phyloP scores from a whole-genome alignment of 2,888 invertebrate genomes.

The Rosalia funebris region DNA sequence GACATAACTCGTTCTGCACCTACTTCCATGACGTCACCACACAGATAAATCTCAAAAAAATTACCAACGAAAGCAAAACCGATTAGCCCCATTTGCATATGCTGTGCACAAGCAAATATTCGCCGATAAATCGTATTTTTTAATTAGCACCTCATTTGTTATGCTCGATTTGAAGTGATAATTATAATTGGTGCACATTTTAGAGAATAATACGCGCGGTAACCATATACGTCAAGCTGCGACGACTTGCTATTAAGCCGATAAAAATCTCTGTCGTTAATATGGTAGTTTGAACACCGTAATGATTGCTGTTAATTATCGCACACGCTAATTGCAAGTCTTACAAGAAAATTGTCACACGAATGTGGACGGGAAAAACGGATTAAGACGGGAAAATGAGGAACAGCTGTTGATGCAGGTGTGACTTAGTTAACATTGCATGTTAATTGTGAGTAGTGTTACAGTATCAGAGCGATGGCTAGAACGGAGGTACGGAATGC shows the following conservation, averaged over 20 bases:
- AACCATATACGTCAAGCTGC: constrained; percentile 21
- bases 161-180: constrained; percentile 35
- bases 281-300: neutral
- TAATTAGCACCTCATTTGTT: constrained; percentile 41
- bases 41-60: too few relatives aligned
- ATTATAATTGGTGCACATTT: constrained; percentile 39
- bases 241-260: constrained; percentile 7
- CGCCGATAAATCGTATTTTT: constrained; percentile 36
- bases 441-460: too few relatives aligned
- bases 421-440: too few relatives aligned
- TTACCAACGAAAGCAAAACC: neutral
- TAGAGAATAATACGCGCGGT: constrained; percentile 29
- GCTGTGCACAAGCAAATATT: constrained; percentile 29
- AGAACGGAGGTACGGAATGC: too few relatives aligned
- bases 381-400: too few relatives aligned
- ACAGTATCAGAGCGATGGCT: too few relatives aligned
- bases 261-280: constrained; percentile 22
- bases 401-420: too few relatives aligned
- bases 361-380: too few relatives aligned
- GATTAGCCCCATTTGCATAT: constrained; percentile 24
- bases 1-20: too few relatives aligned
- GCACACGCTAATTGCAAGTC: too few relatives aligned
- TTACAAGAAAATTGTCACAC: too few relatives aligned
- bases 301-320: neutral
- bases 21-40: too few relatives aligned